These are phyloP conservation scores for Litoditis marina DNA, from an alignment of 2,888 invertebrate genomes.

Conservation along the genomic window DNA sequence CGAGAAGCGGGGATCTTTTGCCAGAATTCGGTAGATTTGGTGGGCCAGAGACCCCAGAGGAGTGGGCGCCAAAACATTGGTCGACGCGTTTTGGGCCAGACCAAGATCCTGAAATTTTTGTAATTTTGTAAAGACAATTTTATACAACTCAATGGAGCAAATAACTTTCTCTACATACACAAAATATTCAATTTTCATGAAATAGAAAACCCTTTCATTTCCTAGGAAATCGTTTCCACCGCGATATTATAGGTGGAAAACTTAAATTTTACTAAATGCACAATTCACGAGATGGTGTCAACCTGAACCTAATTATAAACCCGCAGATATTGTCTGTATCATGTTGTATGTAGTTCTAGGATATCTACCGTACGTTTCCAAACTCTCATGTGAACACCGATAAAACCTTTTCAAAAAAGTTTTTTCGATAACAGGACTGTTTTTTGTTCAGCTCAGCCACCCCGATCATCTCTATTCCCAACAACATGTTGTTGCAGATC, in stretches of 20 bases:
- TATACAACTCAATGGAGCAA: no score
- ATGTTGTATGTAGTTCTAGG: no score
- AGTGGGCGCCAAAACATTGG: conserved; percentile 73
- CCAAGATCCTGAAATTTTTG: conserved; percentile 73
- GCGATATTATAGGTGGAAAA: not conserved
- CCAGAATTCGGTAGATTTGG: conserved; percentile 75
- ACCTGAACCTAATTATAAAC: no score
- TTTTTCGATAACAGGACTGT: no score
- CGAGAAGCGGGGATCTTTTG: conserved; percentile 72
- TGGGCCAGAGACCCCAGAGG: conserved; percentile 84
- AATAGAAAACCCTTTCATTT: no score
- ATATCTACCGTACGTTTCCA: no score
- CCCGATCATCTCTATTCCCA: conserved; percentile 92
- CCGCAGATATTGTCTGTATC: no score
- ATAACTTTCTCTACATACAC: no score
- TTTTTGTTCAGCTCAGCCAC: conserved; percentile 92
- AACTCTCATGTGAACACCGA: no score
- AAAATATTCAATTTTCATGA: no score
- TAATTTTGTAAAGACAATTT: not conserved
- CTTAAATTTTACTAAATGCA: not conserved
- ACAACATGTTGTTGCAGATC: conserved; percentile 87
- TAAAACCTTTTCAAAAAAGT: not conserved
- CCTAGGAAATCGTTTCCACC: no score
- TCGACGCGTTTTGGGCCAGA: conserved; percentile 82
- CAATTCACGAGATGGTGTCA: no score